Base-by-base conservation (phyloP, 2,888 invertebrate genomes). In the Heliconius ethilla region DNA sequence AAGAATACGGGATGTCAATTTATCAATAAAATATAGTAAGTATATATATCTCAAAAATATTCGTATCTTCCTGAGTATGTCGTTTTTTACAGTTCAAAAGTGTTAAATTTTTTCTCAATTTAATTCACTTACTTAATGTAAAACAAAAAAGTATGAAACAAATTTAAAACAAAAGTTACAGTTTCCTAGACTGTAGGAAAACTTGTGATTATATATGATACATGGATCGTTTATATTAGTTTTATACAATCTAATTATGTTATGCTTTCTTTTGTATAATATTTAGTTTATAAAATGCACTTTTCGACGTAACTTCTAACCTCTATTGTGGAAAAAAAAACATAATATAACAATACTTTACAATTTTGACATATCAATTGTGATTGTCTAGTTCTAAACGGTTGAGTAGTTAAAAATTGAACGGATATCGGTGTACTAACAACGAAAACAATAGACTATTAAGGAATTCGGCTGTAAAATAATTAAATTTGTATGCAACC, bases 371-470 rank as follows among this genome's bases (percentile, higher is more conserved):
- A 74, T 62, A 63, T 45, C 45, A 74, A 63, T 37, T 63, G 63
- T 63, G 37, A 62, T 74, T 63, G 27, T 40, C 37, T 27, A 63
- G 33, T 67, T 59, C 63, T 73, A 2, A 72, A 75, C 78, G 79
- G 76, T 74, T 70, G 79, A 79, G 63, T 66, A 70, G 27, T 45
- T 29, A 55, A 76, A 77, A 78, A 82, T 77, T 78, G 67, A 74
- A 69, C 82, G 84, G 82, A 81, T 80, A 82, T 80, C 75, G 78
- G 78, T 78, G 79, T 81, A 81, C 82, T 76, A 79, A 78, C 76
- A 77, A 70, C 65, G 45, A 51, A 70, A 80, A 80, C 80, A 80
- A 80, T 80, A 62, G 75, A 33, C 80, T 65, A 77, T 80, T 79
- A 80, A 70, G 70, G 74, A 70, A 79, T 76, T 75, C 67, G 63